Base-by-base conservation (phyloP, 64 coral and sea anemone species). In the Acropora yongei region DNA sequence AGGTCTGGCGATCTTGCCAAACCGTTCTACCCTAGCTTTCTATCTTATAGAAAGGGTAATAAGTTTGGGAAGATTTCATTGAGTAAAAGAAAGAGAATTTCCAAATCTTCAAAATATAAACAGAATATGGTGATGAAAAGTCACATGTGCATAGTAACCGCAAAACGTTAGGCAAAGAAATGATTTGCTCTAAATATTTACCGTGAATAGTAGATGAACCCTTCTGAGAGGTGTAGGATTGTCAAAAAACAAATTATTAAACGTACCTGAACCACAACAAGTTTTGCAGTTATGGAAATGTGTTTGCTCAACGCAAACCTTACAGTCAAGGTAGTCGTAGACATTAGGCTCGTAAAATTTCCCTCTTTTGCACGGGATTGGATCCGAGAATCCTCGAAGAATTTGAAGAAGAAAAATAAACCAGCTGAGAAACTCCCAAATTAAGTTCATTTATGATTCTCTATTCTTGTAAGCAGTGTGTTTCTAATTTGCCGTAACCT, bases 281-380 rank as follows among this genome's bases (percentile, higher is more conserved):
- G 5, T 6, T 1, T 30, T 2, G 7, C 65, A 85, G 45, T 85
- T 85, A 0, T 8, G n/a, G 44, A 68, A 85, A 10, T 85, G 82
- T 3, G 82, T 1, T 11, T 85, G 82, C 17, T 71, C 61, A 6
- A 20, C 13, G 8, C 61, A 71, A 39, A 47, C 16, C 4, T 18
- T 71, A 16, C 82, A 85, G 82, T 49, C 39, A 0, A 85, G 49
- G 17, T 85, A 85, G 66, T 13, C 61, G 3, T 71, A 85, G 4
- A 85, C 44, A 47, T 45, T 85, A 1, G 8, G 42, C 49, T 72
- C 82, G 18, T 71, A 85, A 7, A 85, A 85, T 41, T 85, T 85
- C 1, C 82, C 82, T n/a, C 71, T 17, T 5, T 49, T 85, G 44
- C 82, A 85, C 65, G 7, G 61, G 17, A 40, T 8, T 49, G 82